These are phyloP conservation scores for Hycleus phaleratus DNA, from an alignment of 1,140 invertebrate genomes.

Conservation along the genomic window DNA sequence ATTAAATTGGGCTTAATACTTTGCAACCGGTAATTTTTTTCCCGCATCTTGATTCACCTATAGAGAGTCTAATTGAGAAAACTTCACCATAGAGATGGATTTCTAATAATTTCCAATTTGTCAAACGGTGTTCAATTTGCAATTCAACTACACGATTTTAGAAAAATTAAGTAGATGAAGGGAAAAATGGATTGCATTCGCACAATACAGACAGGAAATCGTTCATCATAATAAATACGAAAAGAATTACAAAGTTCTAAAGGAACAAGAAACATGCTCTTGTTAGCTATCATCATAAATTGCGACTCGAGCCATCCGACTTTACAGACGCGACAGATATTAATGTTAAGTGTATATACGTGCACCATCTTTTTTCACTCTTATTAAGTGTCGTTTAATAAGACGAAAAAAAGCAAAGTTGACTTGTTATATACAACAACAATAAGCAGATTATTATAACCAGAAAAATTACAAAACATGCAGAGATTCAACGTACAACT, in stretches of 20 bases:
- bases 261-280: conserved; percentile 17
- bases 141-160: too few species aligned
- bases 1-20: conserved; percentile 19
- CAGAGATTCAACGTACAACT: too few species aligned
- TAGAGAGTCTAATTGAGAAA: too few species aligned
- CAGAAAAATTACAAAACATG: too few species aligned
- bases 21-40: conserved; percentile 7
- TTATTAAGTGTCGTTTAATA: conserved; percentile 13
- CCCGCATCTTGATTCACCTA: too few species aligned
- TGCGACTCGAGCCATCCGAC: conserved; percentile 14
- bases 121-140: too few species aligned
- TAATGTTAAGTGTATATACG: conserved; percentile 13
- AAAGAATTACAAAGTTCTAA: conserved; percentile 16
- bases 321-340: conserved; percentile 14
- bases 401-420: conserved; percentile 2
- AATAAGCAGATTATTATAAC: too few species aligned
- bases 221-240: conserved; percentile 16
- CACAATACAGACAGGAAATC: conserved; percentile 11
- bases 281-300: conserved; percentile 20
- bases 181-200: too few species aligned
- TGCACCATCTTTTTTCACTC: conserved; percentile 8
- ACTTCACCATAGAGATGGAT: too few species aligned
- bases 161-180: too few species aligned
- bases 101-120: too few species aligned
- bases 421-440: not conserved